These are phyloP conservation scores for Penaeus chinensis DNA, from an alignment of 1,140 invertebrate genomes.

Conservation along the genomic window DNA sequence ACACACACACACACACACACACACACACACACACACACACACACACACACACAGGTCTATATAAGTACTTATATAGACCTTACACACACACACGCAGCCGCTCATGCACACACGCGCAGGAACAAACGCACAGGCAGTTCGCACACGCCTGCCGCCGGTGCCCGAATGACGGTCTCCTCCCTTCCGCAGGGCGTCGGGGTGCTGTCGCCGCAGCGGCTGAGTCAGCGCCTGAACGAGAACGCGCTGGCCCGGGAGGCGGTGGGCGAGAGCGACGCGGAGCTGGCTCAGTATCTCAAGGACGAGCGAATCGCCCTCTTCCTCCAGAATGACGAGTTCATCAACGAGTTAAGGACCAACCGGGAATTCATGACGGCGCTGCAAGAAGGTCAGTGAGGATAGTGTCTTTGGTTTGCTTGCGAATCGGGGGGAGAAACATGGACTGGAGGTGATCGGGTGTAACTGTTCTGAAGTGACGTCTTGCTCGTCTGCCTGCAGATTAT, in stretches of 20 bases:
- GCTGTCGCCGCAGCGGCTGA: slow-evolving; percentile 61
- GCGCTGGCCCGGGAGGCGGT: slow-evolving; percentile 62
- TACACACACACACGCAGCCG: neutral
- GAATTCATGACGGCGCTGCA: slow-evolving; percentile 90
- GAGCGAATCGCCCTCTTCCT: slow-evolving; percentile 88
- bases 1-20: no score
- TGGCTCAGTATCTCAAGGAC: slow-evolving; percentile 77
- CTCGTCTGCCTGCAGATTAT: slow-evolving; percentile 37
- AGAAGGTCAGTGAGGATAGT: slow-evolving; percentile 67
- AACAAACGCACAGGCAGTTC: neutral
- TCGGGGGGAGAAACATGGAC: neutral
- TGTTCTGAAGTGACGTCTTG: neutral
- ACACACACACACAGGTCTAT: no score
- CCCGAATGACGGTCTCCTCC: neutral
- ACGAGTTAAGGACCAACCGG: slow-evolving; percentile 86
- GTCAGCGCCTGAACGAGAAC: slow-evolving; percentile 63
- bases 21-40: no score
- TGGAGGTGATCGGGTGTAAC: neutral
- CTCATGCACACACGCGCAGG: neutral
- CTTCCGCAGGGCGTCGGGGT: slow-evolving; percentile 52
- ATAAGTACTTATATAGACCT: no score
- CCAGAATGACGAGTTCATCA: slow-evolving; percentile 94
- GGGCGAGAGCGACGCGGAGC: slow-evolving; percentile 69
- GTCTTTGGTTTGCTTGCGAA: neutral
- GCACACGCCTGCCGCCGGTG: neutral